phyloP scores from a whole-genome alignment of 2,797 vertebrate genomes.

The Chlorospingus flavigularis region DNA sequence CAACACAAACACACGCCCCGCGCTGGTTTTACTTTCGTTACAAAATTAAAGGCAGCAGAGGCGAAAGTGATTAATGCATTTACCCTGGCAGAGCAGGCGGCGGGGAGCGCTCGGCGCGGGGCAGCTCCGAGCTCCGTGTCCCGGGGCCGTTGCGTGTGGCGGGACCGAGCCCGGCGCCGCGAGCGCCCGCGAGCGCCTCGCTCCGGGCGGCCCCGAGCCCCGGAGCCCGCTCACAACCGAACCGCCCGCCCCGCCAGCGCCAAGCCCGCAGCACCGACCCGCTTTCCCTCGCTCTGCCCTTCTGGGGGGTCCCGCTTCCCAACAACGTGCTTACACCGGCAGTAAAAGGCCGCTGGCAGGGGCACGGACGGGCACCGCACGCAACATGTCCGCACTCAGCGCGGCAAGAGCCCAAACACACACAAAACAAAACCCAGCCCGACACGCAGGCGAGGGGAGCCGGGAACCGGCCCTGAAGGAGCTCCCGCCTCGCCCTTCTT shows the following conservation, averaged over 20 bases:
- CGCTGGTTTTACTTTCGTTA: neutral
- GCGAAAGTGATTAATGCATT: rapidly evolving
- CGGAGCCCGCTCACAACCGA: neutral
- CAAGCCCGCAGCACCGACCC: neutral
- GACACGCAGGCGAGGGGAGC: neutral
- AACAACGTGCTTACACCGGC: neutral
- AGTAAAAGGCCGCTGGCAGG: neutral
- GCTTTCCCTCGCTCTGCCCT: neutral
- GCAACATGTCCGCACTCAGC: neutral
- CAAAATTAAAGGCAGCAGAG: neutral
- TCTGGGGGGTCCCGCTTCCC: rapidly evolving
- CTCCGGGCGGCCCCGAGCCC: neutral
- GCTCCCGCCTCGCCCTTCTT: neutral
- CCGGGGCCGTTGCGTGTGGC: neutral
- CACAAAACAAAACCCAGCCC: neutral
- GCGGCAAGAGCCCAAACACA: neutral
- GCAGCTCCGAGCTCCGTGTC: neutral
- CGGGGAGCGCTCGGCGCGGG: neutral
- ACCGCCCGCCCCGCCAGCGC: neutral
- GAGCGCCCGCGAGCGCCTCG: neutral
- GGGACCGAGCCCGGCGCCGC: neutral
- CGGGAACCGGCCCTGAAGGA: neutral
- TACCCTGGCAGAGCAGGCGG: neutral
- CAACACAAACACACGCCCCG: neutral
- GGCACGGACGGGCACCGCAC: neutral